phyloP scores from a whole-genome alignment of 1,140 invertebrate genomes.

The Drosophila eugracilis region DNA sequence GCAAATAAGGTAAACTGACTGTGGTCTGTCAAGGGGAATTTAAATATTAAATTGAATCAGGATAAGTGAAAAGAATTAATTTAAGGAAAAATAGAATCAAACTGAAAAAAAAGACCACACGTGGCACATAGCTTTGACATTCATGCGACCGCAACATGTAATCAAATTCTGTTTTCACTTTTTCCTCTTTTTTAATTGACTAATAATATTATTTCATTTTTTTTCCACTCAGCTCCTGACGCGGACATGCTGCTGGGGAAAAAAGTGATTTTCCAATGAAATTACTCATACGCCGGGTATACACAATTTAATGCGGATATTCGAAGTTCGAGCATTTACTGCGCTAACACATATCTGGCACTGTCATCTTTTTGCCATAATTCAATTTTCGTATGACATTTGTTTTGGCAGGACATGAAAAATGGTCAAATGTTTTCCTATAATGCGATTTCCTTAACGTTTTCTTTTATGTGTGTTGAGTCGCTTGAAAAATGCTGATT shows the following conservation, averaged over 20 bases:
- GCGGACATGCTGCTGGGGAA: neutral
- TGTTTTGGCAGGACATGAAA: slow-evolving; percentile 53
- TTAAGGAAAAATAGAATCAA: slow-evolving; percentile 24
- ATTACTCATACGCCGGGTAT: slow-evolving; percentile 32
- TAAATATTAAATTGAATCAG: slow-evolving; percentile 30
- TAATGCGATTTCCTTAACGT: slow-evolving; percentile 74
- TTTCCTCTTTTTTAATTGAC: slow-evolving; percentile 25
- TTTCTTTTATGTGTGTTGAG: slow-evolving; percentile 60
- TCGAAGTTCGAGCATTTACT: slow-evolving; percentile 26
- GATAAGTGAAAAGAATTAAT: slow-evolving; percentile 10
- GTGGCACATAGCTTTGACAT: slow-evolving; percentile 16
- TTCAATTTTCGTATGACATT: slow-evolving; percentile 68
- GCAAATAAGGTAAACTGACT: slow-evolving; percentile 19
- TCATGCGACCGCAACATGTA: slow-evolving; percentile 15
- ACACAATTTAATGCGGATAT: slow-evolving; percentile 36
- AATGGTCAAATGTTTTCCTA: slow-evolving; percentile 79
- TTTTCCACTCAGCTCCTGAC: too few species aligned
- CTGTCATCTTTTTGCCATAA: slow-evolving; percentile 57
- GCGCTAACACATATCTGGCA: slow-evolving; percentile 4
- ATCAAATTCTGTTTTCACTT: slow-evolving; percentile 16
- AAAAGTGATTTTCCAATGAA: slow-evolving; percentile 2
- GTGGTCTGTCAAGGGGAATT: slow-evolving; percentile 14
- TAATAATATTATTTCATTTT: slow-evolving; percentile 26
- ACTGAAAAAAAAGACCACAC: slow-evolving; percentile 14
- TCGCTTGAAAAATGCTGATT: slow-evolving; percentile 69